A percentile compares a stretch with the other conserved stretches of the same genome.
These are phyloP conservation scores for Synanthedon andrenaeformis DNA, from an alignment of 2,888 invertebrate genomes.

Conservation along the genomic window DNA sequence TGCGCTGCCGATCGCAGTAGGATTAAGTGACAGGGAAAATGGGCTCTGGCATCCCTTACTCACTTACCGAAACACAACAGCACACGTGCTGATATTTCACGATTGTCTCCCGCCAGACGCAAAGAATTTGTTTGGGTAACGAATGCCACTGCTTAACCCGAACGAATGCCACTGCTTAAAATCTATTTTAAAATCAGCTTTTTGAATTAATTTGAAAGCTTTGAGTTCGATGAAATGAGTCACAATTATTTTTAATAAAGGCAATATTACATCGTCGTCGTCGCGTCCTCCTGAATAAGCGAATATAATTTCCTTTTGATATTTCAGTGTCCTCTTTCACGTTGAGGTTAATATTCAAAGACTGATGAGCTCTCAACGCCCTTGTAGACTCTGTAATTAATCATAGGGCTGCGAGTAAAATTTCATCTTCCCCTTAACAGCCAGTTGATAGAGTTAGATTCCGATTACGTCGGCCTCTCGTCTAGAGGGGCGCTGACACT, in stretches of 20 bases:
- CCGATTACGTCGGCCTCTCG: slow-evolving; percentile 21
- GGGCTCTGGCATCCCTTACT: no score
- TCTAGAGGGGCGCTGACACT: slow-evolving; percentile 11
- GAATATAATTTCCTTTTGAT: slow-evolving; percentile 19
- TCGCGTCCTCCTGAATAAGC: slow-evolving; percentile 9
- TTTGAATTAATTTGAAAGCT: slow-evolving; percentile 10
- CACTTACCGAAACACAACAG: no score
- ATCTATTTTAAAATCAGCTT: neutral
- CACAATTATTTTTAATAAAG: slow-evolving; percentile 3
- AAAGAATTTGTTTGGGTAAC: no score
- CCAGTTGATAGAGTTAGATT: slow-evolving; percentile 11
- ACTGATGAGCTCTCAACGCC: slow-evolving; percentile 14
- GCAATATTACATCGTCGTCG: neutral
- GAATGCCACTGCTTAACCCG: neutral
- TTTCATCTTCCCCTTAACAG: slow-evolving; percentile 14
- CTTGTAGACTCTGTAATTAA: slow-evolving; percentile 10
- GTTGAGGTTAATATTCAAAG: slow-evolving; percentile 17
- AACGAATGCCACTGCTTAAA: neutral
- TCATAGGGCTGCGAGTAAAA: slow-evolving; percentile 10
- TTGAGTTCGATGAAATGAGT: slow-evolving; percentile 6
- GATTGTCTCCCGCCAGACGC: no score
- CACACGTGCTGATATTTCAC: no score
- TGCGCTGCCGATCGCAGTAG: no score
- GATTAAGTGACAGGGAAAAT: no score
- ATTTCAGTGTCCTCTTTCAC: slow-evolving; percentile 17